Percentiles rank a stretch among this genome's conserved stretches.
These are phyloP conservation scores for Sterna hirundo DNA, from an alignment of 2,113 vertebrate species.

Conservation along the genomic window DNA sequence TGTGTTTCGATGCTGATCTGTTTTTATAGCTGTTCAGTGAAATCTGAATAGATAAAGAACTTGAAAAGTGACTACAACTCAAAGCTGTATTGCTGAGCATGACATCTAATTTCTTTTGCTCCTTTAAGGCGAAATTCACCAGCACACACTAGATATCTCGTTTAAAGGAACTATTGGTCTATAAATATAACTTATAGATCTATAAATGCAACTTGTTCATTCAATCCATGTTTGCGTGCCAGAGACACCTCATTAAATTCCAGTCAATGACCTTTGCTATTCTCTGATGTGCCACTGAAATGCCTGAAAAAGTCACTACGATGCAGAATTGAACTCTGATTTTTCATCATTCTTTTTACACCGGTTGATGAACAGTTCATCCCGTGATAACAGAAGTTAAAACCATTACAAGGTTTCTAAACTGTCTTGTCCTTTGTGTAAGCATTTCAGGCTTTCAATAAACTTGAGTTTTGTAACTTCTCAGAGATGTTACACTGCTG, in stretches of 20 bases:
- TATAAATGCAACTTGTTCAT: not conserved
- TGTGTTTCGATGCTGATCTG: not conserved
- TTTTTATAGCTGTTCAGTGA: not conserved
- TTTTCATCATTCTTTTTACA: not conserved
- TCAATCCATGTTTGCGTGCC: not conserved
- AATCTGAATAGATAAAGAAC: not conserved
- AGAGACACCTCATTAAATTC: not conserved
- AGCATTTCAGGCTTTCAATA: not conserved
- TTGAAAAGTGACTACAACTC: accelerated
- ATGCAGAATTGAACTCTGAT: not conserved
- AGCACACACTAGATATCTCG: not conserved
- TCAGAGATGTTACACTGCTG: not conserved
- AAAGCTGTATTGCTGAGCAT: not conserved
- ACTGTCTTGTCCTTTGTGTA: not conserved
- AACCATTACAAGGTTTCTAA: not conserved
- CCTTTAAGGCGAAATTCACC: not conserved
- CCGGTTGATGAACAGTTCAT: not conserved
- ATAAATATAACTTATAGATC: not conserved
- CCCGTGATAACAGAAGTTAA: not conserved
- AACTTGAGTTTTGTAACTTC: not conserved
- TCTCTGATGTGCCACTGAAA: not conserved
- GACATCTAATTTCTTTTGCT: accelerated
- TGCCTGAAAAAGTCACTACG: not conserved
- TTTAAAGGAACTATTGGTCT: not conserved
- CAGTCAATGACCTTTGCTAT: not conserved